A percentile compares a stretch with the other conserved stretches of the same genome.
Conservation (phyloP, 1,140 invertebrate genomes). For the Sweltsa coloradensis region DNA sequence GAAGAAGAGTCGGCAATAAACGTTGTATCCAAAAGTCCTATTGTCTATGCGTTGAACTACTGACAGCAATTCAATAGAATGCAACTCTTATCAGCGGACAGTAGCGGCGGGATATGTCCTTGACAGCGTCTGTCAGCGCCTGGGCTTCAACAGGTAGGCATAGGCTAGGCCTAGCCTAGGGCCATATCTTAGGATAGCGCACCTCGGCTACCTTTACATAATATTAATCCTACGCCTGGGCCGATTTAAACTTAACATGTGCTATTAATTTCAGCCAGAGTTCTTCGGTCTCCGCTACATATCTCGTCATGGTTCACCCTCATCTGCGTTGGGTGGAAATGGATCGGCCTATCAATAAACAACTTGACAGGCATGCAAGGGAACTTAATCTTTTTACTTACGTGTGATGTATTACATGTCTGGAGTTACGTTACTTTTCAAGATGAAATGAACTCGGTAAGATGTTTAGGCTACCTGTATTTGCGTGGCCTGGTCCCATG, state of each 20-base stretch:
- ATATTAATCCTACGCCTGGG: too few relatives aligned
- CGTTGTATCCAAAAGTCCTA: slow-evolving; percentile 89
- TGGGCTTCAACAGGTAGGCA: slow-evolving; percentile 65
- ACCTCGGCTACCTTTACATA: too few relatives aligned
- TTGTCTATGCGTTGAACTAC: slow-evolving; percentile 85
- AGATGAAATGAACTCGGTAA: slow-evolving; percentile 90
- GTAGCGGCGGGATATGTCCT: slow-evolving; percentile 85
- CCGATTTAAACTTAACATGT: too few relatives aligned
- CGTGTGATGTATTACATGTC: slow-evolving; percentile 91
- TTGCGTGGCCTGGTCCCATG: too few relatives aligned
- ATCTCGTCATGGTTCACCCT: slow-evolving; percentile 36
- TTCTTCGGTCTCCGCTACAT: slow-evolving; percentile 79
- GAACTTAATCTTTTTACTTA: slow-evolving; percentile 67
- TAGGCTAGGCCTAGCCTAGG: too few relatives aligned
- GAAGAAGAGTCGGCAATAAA: slow-evolving; percentile 89
- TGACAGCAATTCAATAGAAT: slow-evolving; percentile 87
- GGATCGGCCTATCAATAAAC: slow-evolving; percentile 81
- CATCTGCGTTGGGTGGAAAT: slow-evolving; percentile 75
- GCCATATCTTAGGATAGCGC: too few relatives aligned
- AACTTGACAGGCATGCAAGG: slow-evolving; percentile 84
- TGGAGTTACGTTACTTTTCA: slow-evolving; percentile 68
- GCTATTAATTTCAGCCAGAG: slow-evolving; percentile 55
- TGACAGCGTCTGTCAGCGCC: slow-evolving; percentile 79
- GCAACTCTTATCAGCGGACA: slow-evolving; percentile 85
- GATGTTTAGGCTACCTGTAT: too few relatives aligned